Conservation (phyloP, 1,140 invertebrate species). For the Periplaneta americana region DNA sequence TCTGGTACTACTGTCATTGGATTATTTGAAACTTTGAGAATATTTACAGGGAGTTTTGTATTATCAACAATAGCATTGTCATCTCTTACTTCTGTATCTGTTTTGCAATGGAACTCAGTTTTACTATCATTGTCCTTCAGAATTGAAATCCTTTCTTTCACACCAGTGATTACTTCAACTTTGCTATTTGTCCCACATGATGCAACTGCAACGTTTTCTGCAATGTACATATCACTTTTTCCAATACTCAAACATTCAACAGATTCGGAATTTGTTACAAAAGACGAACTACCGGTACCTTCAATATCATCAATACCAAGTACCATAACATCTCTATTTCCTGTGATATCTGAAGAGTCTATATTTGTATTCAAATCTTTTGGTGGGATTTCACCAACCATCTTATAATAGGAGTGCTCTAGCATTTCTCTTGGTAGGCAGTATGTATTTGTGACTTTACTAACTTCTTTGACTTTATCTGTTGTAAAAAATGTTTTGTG, state of each 20-base stretch:
- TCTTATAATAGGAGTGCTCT: not conserved
- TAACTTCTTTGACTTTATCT: not conserved
- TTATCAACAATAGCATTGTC: no score
- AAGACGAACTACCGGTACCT: no score
- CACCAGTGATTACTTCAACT: no score
- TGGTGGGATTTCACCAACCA: not conserved
- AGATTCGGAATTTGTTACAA: not conserved
- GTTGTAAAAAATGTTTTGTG: not conserved
- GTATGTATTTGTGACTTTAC: not conserved
- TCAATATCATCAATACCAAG: not conserved
- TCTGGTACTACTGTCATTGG: no score
- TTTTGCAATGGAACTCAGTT: no score
- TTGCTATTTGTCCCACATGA: not conserved
- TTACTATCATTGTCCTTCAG: no score
- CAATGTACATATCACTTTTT: not conserved
- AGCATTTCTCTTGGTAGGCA: not conserved
- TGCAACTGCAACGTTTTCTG: not conserved
- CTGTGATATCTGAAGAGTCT: not conserved
- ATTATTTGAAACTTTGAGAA: no score
- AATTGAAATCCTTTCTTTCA: no score
- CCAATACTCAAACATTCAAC: not conserved
- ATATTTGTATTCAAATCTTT: not conserved
- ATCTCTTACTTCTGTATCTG: no score
- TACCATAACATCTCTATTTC: not conserved
- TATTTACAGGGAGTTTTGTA: no score